Base-by-base conservation (phyloP, 2,797 vertebrate genomes). In the Fundulus diaphanus region DNA sequence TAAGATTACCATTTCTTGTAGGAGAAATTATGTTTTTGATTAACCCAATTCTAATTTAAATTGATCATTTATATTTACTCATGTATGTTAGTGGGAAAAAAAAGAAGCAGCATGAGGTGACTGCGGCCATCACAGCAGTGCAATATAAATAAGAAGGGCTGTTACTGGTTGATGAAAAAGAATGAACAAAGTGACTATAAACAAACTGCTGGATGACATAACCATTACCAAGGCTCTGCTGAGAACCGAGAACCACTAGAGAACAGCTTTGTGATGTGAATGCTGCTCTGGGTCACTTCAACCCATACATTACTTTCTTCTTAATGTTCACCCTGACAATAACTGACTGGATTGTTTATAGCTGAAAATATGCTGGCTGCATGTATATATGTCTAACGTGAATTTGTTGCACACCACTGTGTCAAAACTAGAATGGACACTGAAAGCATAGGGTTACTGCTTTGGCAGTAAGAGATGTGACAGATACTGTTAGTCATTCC, bases 391-490 rank as follows among this genome's bases (percentile, higher is more conserved):
- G 37, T 40, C 12, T 42, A 27, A 44, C 24, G 7, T 65, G 61
- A 12, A 42, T 42, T 66, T 27, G 24, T 42, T 13, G 37, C 63
- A 27, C 63, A 42, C n/a, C 13, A n/a, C 63, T n/a, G 40, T 37
- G 59, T 66, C 37, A 66, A 42, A 66, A 66, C 63, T 66, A 15
- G 37, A 66, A 66, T 7, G 6, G 37, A 24, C 63, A 66, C 24
- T 7, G 12, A 66, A 66, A 16, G 63, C 40, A 42, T 24, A 27
- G 40, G 63, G 63, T 16, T 66, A n/a, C 13, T 66, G 37, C n/a
- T 44, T 65, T 66, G 63, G 63, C 37, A 27, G 24, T n/a, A 66
- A n/a, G 40, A 42, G 63, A 40, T 65, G 33, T 37, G 61, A 44
- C 13, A 66, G 13, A 27, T 42, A n/a, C 37, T 15, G 24, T 66